A percentile compares a stretch with the other conserved stretches of the same genome.
Conservation (phyloP, 1,140 invertebrate species). For the Magallana angulata region DNA sequence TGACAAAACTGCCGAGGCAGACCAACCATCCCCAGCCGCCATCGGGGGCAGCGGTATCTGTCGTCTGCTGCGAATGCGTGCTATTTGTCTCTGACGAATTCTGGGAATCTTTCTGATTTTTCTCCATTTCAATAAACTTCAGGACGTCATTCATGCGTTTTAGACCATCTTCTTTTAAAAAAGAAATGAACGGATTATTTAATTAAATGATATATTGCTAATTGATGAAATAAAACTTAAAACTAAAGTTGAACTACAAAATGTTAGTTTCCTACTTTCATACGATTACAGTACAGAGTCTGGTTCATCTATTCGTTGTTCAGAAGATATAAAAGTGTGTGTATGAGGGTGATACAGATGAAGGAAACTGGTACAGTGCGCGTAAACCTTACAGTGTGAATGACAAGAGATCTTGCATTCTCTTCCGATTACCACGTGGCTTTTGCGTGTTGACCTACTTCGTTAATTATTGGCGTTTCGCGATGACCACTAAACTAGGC, state of each 20-base stretch:
- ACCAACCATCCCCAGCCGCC: constrained; percentile 95
- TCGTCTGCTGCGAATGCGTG: constrained; percentile 1
- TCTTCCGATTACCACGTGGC: neutral
- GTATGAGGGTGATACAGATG: neutral
- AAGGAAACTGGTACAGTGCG: neutral
- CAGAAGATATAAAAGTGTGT: too few species aligned
- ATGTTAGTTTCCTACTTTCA: too few species aligned
- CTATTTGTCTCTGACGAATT: neutral
- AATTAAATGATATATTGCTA: too few species aligned
- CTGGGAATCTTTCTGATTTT: neutral
- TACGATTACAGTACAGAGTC: too few species aligned
- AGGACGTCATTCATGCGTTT: constrained; percentile 13
- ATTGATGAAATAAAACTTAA: too few species aligned
- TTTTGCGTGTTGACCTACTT: neutral
- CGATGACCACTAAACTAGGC: neutral
- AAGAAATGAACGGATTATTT: too few species aligned
- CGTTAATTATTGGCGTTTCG: neutral
- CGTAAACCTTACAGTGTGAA: neutral
- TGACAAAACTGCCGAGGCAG: constrained; percentile 93
- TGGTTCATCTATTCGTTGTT: too few species aligned
- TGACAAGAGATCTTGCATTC: neutral
- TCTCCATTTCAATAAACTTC: constrained; percentile 6
- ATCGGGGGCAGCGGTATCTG: constrained; percentile 73
- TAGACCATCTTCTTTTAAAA: neutral
- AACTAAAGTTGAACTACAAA: too few species aligned